Evolutionary conservation across 2,113 vertebrate species (phyloP), one percentile per base, ranked within the genome.

Genomic region (Irena cyanogastra): DNA sequence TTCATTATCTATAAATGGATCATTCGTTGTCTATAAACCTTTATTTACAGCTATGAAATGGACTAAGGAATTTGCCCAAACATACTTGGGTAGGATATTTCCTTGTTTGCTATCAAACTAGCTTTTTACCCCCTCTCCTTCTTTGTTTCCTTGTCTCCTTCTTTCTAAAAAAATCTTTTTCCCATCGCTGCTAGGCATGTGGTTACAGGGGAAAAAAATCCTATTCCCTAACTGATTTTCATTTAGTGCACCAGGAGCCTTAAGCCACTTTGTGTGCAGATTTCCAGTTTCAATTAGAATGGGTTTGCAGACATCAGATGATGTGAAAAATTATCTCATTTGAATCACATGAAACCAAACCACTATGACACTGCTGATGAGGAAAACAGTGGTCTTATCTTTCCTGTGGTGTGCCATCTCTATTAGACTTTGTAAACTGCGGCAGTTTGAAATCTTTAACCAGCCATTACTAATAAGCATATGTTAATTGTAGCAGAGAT

Each of bases 401-500:
- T 98, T 98, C 98, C 98, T 95, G 97, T 95, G 97, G 97, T 83
- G 96, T 98, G 97, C 97, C 97, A 96, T 97, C 97, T 98, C 98
- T 98, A 97, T 98, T 98, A 98, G 97, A 98, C 97, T 98, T 98
- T 98, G 98, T 97, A 98, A 98, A 98, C 97, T 98, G 97, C 95
- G 76, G 97, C 97, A 97, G 96, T 98, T 97, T 97, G 98, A 98
- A 98, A 98, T 98, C 98, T 98, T 99, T 98, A 99, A 98, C 98
- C 98, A 99, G 98, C 98, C 98, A 98, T 98, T 98, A 98, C 99
- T 99, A 99, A 99, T 98, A 99, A 99, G 98, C 99, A 98, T 98
- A 99, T 99, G 98, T 99, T 99, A 99, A 99, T 99, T 98, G 98
- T 98, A 98, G 97, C 98, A 98, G 97, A 99, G 99, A 99, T 99